Evolutionary conservation across 2,888 invertebrate genomes (phyloP), one percentile per base, ranked within the genome.

Genomic region (Xestoiulus laeticollis): DNA sequence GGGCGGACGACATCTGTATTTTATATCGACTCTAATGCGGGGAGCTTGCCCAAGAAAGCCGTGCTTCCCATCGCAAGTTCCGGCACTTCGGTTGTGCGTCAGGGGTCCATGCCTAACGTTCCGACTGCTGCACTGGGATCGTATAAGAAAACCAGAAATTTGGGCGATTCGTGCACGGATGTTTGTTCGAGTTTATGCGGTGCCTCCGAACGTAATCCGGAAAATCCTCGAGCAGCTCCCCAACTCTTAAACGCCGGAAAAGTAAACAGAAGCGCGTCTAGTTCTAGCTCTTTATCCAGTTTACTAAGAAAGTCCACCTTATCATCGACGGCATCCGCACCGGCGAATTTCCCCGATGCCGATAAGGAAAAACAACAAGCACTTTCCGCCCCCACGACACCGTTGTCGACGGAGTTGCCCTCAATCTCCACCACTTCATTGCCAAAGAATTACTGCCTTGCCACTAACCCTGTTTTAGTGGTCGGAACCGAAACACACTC

Each of bases 391-490:
- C n/a, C 59, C n/a, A 48, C 48, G 22, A 59, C 59, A 19, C 48
- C n/a, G 1, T 1, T 10, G 10, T 10, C 68, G 8, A 12, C 10
- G 2, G 26, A 68, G 68, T 1, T 26, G 8, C n/a, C 59, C 22
- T 3, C 68, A 8, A 1, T 68, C 10, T 3, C 14, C 26, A 68
- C 68, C 12, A 68, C 68, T 26, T 68, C 68, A 10, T 68, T 68
- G 68, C 68, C 68, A 68, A 68, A 68, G 26, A 68, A 68, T 68
- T 68, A 68, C 68, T 68, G 68, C 68, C 68, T 68, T 14, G 68
- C 26, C 68, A 26, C 68, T 1, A 26, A 4, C 68, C 10, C 26
- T 26, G 26, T 12, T 8, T 8, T 10, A 26, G 26, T 12, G 2
- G 68, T n/a, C n/a, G 26, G 26, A 68, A 68, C 12, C 6, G 22